A percentile compares a stretch with the other conserved stretches of the same genome.
Evolutionary conservation across 2,113 vertebrate genomes (phyloP).

Genomic region (Syrmaticus mikado): DNA sequence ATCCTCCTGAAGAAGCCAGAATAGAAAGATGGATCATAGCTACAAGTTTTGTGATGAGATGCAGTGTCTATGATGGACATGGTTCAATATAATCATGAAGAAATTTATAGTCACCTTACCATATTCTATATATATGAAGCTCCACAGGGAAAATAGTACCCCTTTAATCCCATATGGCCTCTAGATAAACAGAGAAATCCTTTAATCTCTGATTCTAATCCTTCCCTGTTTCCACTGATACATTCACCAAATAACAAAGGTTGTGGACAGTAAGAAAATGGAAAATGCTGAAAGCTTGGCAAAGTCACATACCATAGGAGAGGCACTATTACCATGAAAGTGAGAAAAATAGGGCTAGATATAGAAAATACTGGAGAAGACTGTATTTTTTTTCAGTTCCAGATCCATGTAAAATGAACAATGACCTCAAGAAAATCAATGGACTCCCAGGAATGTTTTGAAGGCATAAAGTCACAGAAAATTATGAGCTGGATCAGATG

Average conservation of each 20-base stretch:
- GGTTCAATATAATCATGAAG: background rate
- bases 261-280: background rate
- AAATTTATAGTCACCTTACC: background rate
- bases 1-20: background rate
- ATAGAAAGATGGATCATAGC: background rate
- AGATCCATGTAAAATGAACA: no score
- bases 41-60: background rate
- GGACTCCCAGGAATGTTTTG: no score
- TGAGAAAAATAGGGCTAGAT: background rate
- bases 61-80: background rate
- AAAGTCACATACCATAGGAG: background rate
- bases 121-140: accelerated
- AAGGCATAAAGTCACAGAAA: no score
- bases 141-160: background rate
- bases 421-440: no score
- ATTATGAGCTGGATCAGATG: no score
- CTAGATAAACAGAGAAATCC: background rate
- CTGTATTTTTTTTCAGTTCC: no score
- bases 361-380: background rate
- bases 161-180: background rate
- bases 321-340: background rate
- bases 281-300: background rate
- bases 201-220: background rate
- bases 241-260: background rate
- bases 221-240: background rate